Conservation (phyloP, 2,797 vertebrate genomes). For the Schizopygopsis malacanthus region DNA sequence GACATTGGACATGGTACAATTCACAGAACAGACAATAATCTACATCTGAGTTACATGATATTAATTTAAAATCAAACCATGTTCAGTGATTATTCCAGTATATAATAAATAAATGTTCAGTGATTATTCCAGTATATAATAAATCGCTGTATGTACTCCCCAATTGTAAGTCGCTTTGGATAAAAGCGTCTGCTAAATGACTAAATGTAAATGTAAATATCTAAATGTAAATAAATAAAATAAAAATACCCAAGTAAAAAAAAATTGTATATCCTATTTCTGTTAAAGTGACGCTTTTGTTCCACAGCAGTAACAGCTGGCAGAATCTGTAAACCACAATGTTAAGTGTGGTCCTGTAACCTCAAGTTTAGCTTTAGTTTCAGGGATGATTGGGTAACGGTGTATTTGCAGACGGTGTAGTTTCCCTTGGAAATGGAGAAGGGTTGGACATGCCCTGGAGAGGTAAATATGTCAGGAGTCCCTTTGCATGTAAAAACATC, state of each 20-base stretch:
- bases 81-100: neutral
- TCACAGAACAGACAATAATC: neutral
- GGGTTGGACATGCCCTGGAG: slow-evolving; percentile 37
- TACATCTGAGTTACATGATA: neutral
- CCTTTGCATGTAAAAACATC: slow-evolving; percentile 15
- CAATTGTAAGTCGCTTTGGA: too few species aligned
- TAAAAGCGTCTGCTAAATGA: neutral
- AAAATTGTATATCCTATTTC: neutral
- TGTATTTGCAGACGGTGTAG: slow-evolving; percentile 50
- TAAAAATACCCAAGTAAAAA: neutral
- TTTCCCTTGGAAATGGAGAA: slow-evolving; percentile 45
- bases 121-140: too few species aligned
- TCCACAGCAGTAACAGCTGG: neutral
- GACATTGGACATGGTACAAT: neutral
- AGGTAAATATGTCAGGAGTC: slow-evolving; percentile 36
- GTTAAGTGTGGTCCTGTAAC: slow-evolving; percentile 24
- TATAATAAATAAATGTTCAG: neutral
- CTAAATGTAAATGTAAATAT: too few species aligned
- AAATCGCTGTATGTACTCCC: too few species aligned
- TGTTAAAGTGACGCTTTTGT: neutral
- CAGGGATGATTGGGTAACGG: slow-evolving; percentile 41
- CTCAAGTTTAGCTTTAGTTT: slow-evolving; percentile 29
- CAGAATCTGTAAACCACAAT: slow-evolving; percentile 20
- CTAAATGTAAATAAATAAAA: neutral
- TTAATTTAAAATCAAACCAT: neutral